Evolutionary conservation across 2,797 vertebrate genomes (phyloP).

Genomic region (Sarcophilus harrisii): DNA sequence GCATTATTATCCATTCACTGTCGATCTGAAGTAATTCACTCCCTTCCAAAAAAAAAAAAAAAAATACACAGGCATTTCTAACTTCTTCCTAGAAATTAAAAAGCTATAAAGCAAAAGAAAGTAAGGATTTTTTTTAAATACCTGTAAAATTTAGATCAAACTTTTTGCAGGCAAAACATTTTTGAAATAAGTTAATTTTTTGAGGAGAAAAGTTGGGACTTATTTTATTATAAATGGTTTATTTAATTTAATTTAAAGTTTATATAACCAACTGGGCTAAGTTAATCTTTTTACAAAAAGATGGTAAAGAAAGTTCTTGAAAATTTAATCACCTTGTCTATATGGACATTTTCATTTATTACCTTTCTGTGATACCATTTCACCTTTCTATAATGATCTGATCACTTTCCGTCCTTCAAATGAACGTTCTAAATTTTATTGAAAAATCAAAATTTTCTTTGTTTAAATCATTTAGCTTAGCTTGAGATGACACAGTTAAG

Average conservation of each 20-base stretch:
- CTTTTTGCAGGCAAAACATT: conserved; percentile 1
- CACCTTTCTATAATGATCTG: conserved; percentile 35
- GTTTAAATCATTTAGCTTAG: conserved; percentile 27
- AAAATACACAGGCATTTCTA: neutral
- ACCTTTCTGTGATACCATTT: neutral
- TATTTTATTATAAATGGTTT: conserved; percentile 45
- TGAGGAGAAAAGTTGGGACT: conserved; percentile 28
- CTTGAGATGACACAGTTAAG: conserved; percentile 31
- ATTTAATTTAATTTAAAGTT: conserved; percentile 69
- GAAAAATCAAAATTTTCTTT: conserved; percentile 50
- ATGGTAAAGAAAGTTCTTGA: conserved; percentile 37
- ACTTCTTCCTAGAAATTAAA: neutral
- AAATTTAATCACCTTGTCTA: conserved; percentile 29
- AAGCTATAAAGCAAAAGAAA: neutral
- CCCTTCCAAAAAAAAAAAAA: neutral
- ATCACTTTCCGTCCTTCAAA: conserved; percentile 28
- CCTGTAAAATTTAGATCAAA: conserved; percentile 10
- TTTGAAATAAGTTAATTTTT: conserved; percentile 54
- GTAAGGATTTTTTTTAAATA: neutral
- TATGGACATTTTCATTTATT: conserved; percentile 32
- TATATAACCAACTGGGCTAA: conserved; percentile 46
- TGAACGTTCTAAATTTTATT: neutral
- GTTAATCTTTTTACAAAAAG: conserved; percentile 9
- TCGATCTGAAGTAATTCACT: neutral
- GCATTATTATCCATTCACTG: neutral